phyloP scores from a whole-genome alignment of 2,888 invertebrate species.

The Eristalis arbustorum region DNA sequence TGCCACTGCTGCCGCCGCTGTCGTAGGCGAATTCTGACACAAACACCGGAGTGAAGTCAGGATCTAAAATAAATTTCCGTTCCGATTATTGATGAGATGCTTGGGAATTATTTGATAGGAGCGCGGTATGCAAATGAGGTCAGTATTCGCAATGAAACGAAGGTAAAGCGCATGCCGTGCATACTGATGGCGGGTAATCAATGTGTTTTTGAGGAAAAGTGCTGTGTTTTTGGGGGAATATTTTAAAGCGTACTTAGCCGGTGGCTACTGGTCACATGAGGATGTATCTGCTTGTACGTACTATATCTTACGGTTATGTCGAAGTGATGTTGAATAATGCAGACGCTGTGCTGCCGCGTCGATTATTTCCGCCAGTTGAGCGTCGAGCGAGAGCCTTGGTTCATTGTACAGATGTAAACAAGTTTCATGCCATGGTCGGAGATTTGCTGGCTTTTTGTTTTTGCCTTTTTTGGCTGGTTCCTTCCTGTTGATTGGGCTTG shows the following conservation, averaged over 20 bases:
- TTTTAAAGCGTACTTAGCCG: not conserved
- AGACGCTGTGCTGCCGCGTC: not conserved
- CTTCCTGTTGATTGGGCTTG: not conserved
- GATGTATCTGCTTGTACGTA: not conserved
- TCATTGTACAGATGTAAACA: not conserved
- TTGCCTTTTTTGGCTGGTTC: not conserved
- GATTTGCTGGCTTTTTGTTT: no score
- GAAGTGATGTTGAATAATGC: not conserved
- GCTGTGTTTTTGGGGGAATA: not conserved
- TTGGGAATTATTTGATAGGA: conserved; percentile 31
- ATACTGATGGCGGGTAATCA: not conserved
- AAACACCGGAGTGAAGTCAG: conserved; percentile 18
- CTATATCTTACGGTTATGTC: not conserved
- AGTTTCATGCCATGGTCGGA: not conserved
- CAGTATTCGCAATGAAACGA: conserved; percentile 27
- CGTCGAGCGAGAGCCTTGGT: not conserved
- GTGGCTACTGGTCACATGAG: not conserved
- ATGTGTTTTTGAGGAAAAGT: conserved; percentile 1
- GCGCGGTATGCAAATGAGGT: conserved; percentile 29
- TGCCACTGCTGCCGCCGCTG: not conserved
- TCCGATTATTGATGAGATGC: conserved; percentile 16
- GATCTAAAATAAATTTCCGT: conserved; percentile 33
- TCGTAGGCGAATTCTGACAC: conserved; percentile 16
- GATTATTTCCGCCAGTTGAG: not conserved
- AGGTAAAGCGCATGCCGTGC: conserved; percentile 10